Percentiles rank a stretch among this genome's conserved stretches.
Evolutionary conservation across 2,888 invertebrate species (phyloP).

Genomic region (Lissocephala sabroskyi): DNA sequence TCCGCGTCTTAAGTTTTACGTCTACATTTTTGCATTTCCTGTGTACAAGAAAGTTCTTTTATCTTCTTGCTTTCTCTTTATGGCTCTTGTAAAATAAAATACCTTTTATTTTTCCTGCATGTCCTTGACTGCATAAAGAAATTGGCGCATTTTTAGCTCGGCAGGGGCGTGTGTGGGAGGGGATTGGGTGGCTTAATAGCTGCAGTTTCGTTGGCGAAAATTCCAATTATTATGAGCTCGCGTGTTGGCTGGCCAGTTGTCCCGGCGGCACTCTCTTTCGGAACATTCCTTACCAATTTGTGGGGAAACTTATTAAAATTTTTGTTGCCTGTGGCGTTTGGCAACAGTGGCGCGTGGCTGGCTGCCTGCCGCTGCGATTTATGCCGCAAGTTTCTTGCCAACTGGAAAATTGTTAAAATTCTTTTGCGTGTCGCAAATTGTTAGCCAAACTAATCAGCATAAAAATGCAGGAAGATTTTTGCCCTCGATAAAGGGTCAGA

Average conservation of each 20-base stretch:
- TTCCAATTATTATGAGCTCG: conserved; percentile 44
- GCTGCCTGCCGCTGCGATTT: conserved; percentile 23
- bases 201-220: conserved; percentile 21
- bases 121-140: conserved; percentile 50
- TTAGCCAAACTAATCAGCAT: conserved; percentile 55
- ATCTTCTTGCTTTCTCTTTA: too few species aligned
- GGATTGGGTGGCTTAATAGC: conserved; percentile 26
- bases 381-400: conserved; percentile 36
- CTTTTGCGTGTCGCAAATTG: conserved; percentile 56
- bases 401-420: conserved; percentile 40
- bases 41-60: too few species aligned
- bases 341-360: conserved; percentile 24
- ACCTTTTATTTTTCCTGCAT: conserved; percentile 20
- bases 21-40: too few species aligned
- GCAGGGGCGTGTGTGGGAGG: conserved; percentile 7
- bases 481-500: conserved; percentile 10
- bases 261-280: too few species aligned
- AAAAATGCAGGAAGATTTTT: conserved; percentile 40
- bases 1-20: too few species aligned
- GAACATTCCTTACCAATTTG: neutral
- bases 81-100: too few species aligned
- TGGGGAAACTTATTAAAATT: conserved; percentile 43
- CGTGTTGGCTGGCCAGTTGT: too few species aligned
- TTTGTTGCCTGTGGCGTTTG: conserved; percentile 20
- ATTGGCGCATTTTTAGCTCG: too few species aligned